phyloP scores from a whole-genome alignment of 2,113 vertebrate species.

The Microcebus tavaratra region DNA sequence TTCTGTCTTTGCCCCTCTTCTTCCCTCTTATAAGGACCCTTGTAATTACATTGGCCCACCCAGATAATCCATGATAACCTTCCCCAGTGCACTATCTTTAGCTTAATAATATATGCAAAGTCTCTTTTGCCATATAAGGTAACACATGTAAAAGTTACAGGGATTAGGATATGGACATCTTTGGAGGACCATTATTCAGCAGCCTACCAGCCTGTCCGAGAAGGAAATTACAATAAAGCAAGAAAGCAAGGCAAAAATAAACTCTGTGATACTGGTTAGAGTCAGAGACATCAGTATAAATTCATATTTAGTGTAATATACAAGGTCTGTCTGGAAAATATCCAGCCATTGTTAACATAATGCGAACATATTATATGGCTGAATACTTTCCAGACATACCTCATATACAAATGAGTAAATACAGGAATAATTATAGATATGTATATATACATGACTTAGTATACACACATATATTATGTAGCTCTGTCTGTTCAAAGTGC shows the following conservation, averaged over 20 bases:
- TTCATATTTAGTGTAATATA: background rate
- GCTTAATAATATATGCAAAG: background rate
- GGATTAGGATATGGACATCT: background rate
- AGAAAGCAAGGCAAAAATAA: background rate
- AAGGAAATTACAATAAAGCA: background rate
- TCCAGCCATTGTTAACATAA: no score
- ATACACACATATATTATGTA: background rate
- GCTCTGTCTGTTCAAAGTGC: background rate
- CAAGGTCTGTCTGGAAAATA: no score
- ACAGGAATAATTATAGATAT: background rate
- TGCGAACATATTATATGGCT: no score
- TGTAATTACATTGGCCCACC: background rate
- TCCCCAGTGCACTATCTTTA: background rate
- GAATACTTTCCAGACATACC: no score
- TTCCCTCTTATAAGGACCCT: background rate
- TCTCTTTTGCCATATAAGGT: background rate
- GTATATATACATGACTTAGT: background rate
- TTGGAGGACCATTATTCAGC: background rate
- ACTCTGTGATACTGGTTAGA: background rate
- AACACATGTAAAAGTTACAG: background rate
- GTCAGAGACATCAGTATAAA: background rate
- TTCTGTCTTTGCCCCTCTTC: background rate
- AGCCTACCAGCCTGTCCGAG: background rate
- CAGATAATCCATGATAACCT: background rate
- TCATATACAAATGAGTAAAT: background rate